Conservation (phyloP, 2,113 vertebrate species). For the Leuciscus idus region DNA sequence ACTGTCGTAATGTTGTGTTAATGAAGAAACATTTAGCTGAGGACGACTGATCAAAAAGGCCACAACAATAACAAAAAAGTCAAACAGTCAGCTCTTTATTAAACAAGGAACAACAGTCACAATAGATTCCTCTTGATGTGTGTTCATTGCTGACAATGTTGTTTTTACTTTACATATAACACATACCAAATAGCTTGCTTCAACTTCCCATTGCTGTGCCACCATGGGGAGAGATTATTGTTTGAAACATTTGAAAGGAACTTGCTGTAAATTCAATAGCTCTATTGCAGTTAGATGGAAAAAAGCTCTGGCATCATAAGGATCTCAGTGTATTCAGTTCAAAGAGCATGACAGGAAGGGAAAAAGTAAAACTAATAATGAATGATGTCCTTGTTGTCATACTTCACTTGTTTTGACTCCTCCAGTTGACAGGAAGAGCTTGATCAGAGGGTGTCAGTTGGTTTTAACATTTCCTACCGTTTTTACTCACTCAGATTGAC, state of each 20-base stretch:
- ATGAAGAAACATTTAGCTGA: background rate
- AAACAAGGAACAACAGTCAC: conserved; percentile 4
- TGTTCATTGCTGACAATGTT: background rate
- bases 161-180: background rate
- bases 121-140: background rate
- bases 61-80: conserved; percentile 4
- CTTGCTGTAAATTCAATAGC: background rate
- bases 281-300: background rate
- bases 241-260: conserved; percentile 18
- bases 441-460: background rate
- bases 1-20: background rate
- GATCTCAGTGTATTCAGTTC: background rate
- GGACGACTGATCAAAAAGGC: background rate
- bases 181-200: background rate
- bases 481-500: background rate
- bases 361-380: conserved; percentile 9
- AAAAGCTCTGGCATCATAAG: background rate
- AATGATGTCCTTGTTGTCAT: conserved; percentile 2
- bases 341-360: background rate
- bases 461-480: background rate
- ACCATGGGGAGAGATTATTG: background rate
- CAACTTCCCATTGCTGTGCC: conserved; percentile 5
- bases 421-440: conserved; percentile 1
- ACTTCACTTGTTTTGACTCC: background rate
- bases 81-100: background rate